Evolutionary conservation across 2,113 vertebrate species (phyloP).

Genomic region (Rissa tridactyla): DNA sequence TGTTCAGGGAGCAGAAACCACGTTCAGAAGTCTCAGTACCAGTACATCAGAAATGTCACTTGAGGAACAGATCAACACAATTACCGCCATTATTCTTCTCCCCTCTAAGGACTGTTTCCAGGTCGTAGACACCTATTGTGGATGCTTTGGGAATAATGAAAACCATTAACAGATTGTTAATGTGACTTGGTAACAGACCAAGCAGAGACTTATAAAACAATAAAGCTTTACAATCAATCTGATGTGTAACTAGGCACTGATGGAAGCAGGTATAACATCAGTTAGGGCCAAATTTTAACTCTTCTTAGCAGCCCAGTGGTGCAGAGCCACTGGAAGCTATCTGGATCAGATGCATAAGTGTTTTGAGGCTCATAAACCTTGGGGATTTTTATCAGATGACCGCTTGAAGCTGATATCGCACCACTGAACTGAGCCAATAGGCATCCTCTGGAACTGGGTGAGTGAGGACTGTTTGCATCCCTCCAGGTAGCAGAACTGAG

Average conservation of each 20-base stretch:
- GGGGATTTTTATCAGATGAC: not conserved
- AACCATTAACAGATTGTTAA: conserved; percentile 73
- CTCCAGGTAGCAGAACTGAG: not conserved
- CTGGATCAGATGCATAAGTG: not conserved
- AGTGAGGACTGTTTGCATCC: not conserved
- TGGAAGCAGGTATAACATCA: not conserved
- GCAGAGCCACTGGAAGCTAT: not conserved
- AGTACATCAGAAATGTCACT: conserved; percentile 34
- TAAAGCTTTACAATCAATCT: conserved; percentile 69
- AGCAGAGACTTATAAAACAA: conserved; percentile 65
- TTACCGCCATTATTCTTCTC: conserved; percentile 15
- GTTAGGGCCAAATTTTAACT: not conserved
- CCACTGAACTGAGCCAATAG: not conserved
- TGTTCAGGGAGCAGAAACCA: not conserved
- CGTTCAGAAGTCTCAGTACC: not conserved
- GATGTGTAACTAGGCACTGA: conserved; percentile 53
- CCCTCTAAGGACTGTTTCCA: conserved; percentile 60
- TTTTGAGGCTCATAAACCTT: not conserved
- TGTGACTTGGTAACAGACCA: conserved; percentile 66
- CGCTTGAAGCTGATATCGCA: not conserved
- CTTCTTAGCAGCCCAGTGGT: not conserved
- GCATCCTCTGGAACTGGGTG: not conserved
- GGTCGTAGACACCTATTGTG: conserved; percentile 59
- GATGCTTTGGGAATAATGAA: conserved; percentile 67
- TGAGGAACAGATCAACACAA: conserved; percentile 34